phyloP scores from a whole-genome alignment of 2,888 invertebrate genomes.

The Platycheirus rosarum region DNA sequence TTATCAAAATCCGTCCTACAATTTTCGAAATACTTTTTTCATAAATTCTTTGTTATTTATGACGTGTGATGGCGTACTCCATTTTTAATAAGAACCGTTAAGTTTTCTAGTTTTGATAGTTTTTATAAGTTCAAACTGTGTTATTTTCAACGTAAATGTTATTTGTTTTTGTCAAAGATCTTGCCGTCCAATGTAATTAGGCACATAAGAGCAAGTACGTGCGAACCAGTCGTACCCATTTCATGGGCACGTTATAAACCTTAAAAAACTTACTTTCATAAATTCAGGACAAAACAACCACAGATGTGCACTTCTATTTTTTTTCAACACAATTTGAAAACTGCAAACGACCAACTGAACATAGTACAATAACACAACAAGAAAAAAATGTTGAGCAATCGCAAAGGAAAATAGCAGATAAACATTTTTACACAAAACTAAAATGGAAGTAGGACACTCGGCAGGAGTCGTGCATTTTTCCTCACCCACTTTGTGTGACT shows the following conservation, averaged over 20 bases:
- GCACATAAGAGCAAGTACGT: too few relatives aligned
- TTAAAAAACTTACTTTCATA: conserved; percentile 72
- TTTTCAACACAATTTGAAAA: conserved; percentile 66
- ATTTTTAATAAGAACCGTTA: too few relatives aligned
- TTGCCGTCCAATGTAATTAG: too few relatives aligned
- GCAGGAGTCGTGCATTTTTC: conserved; percentile 20
- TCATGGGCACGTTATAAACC: conserved; percentile 67
- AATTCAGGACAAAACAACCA: conserved; percentile 64
- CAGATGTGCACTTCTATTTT: conserved; percentile 71
- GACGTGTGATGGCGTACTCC: too few relatives aligned
- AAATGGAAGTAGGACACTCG: conserved; percentile 47
- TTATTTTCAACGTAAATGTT: too few relatives aligned
- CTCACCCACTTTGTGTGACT: neutral
- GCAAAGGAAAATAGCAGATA: conserved; percentile 2
- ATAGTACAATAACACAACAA: neutral
- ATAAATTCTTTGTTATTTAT: too few relatives aligned
- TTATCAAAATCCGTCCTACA: too few relatives aligned
- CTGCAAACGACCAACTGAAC: conserved; percentile 34
- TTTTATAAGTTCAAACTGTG: too few relatives aligned
- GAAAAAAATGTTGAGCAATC: conserved; percentile 33
- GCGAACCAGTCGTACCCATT: too few relatives aligned
- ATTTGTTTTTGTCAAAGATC: too few relatives aligned
- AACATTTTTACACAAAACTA: neutral
- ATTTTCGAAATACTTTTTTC: too few relatives aligned
- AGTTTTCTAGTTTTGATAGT: too few relatives aligned